Conservation (phyloP, 1,140 invertebrate species). For the Caenorhabditis tropicalis region DNA sequence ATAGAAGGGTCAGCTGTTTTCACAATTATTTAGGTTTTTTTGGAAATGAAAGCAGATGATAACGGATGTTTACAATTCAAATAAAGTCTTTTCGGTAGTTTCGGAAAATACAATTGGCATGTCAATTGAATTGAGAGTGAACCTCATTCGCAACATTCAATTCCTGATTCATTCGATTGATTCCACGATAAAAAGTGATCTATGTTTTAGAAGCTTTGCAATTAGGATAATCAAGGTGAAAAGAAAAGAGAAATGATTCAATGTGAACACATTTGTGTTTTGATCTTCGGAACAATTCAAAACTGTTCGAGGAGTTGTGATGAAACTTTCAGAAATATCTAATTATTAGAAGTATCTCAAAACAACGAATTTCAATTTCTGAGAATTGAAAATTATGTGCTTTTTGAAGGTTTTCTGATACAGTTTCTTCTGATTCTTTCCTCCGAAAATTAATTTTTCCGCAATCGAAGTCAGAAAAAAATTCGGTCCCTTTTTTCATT, state of each 20-base stretch:
- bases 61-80: constrained; percentile 6
- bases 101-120: background rate
- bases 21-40: background rate
- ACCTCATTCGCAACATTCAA: background rate
- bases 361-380: no score
- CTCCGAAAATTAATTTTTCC: no score
- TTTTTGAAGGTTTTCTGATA: no score
- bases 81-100: background rate
- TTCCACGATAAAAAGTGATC: background rate
- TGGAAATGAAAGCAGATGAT: background rate
- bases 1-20: background rate
- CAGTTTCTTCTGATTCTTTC: no score
- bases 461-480: no score
- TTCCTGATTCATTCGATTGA: background rate
- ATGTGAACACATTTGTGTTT: background rate
- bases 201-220: background rate
- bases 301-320: no score
- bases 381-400: no score
- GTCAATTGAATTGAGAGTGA: background rate
- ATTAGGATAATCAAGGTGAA: background rate
- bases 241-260: background rate
- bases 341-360: no score
- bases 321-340: no score
- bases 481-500: background rate
- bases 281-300: no score